These are phyloP conservation scores for Silvanus unidentatus DNA, from an alignment of 2,888 invertebrate species.

Conservation along the genomic window DNA sequence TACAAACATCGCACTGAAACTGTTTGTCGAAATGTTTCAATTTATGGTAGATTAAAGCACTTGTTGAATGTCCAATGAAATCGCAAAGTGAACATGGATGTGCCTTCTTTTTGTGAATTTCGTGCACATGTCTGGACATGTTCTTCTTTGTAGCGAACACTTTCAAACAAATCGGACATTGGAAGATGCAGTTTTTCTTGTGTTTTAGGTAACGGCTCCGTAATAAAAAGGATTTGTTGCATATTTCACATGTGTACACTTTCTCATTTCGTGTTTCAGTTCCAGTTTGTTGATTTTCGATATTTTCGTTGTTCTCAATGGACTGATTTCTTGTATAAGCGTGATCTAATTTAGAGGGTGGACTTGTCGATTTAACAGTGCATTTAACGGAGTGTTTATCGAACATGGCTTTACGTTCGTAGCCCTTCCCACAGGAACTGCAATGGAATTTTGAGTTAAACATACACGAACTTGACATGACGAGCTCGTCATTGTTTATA, in stretches of 20 bases:
- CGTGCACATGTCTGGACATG: neutral
- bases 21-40: conserved; percentile 46
- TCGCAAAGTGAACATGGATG: conserved; percentile 22
- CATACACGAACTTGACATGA: too few relatives aligned
- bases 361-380: neutral
- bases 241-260: neutral
- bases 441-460: too few relatives aligned
- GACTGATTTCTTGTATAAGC: too few relatives aligned
- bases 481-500: too few relatives aligned
- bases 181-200: conserved; percentile 8
- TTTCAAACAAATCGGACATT: neutral
- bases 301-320: too few relatives aligned
- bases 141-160: neutral
- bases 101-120: conserved; percentile 6
- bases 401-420: too few relatives aligned
- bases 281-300: too few relatives aligned
- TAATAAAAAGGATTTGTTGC: conserved; percentile 8
- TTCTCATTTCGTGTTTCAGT: too few relatives aligned
- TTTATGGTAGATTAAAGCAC: conserved; percentile 23
- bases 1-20: conserved; percentile 58
- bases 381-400: neutral
- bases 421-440: too few relatives aligned
- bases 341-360: too few relatives aligned
- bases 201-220: conserved; percentile 12
- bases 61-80: conserved; percentile 14